Evolutionary conservation across 1,140 invertebrate genomes (phyloP).

Genomic region (Hypothenemus hampei): DNA sequence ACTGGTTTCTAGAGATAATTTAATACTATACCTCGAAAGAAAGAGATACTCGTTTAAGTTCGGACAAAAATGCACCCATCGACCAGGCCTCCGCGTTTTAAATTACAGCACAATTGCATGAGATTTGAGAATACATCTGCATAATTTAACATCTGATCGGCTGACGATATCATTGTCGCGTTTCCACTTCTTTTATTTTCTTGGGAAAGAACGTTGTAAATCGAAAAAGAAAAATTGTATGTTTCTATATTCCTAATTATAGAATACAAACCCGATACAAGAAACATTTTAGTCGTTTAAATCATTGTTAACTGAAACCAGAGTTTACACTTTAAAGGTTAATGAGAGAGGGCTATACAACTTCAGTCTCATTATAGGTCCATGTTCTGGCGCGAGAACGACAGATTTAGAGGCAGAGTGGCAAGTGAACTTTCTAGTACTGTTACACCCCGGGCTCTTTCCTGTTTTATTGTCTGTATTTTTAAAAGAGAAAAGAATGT

Average conservation of each 20-base stretch:
- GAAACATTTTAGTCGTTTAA: slow-evolving; percentile 16
- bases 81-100: slow-evolving; percentile 38
- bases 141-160: slow-evolving; percentile 40
- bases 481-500: too few relatives aligned
- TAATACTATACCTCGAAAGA: slow-evolving; percentile 36
- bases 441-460: slow-evolving; percentile 3
- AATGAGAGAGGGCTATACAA: slow-evolving; percentile 28
- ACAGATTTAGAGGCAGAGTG: slow-evolving; percentile 28
- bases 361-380: slow-evolving; percentile 29
- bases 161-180: slow-evolving; percentile 42
- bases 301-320: slow-evolving; percentile 25
- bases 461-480: slow-evolving; percentile 1
- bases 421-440: slow-evolving; percentile 24
- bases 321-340: slow-evolving; percentile 28
- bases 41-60: slow-evolving; percentile 41
- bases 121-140: slow-evolving; percentile 44
- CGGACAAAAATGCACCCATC: slow-evolving; percentile 36
- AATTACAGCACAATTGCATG: slow-evolving; percentile 44
- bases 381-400: slow-evolving; percentile 25
- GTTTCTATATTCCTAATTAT: slow-evolving; percentile 14
- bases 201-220: background rate
- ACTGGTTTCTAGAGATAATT: slow-evolving; percentile 40
- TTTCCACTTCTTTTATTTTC: slow-evolving; percentile 28
- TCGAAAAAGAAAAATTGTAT: background rate
- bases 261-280: slow-evolving; percentile 16